Evolutionary conservation across 2,797 vertebrate species (phyloP), one percentile per base, ranked within the genome.

Genomic region (Masticophis lateralis): DNA sequence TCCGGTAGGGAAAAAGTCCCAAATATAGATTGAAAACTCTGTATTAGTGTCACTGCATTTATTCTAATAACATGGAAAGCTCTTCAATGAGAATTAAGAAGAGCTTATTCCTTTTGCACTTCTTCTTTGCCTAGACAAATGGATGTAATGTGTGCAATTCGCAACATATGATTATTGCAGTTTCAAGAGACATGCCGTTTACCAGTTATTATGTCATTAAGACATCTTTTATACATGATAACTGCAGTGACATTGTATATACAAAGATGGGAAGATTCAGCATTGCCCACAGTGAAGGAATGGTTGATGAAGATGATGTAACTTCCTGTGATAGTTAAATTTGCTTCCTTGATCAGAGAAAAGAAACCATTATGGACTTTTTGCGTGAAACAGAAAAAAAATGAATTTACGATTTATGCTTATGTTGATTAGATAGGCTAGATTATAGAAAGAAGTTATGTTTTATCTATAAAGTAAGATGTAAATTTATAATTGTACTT

Each of bases 131-230:
- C 60, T 51, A 93, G 88, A 28, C 43, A 83, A 60, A 89, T 32
- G 56, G 25, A 47, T 57, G 32, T 88, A 91, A 91, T 25, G 0
- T 0, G 0, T 63, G 55, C 1, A 47, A 63, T 93, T 88, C 28
- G 91, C 88, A 91, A 90, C 11, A 79, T 27, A 2, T 0, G 25
- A 74, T 87, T 93, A 93, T 95, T 69, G 86, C 63, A 0, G 28
- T 91, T 91, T 53, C 1, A 0, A 93, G 92, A 91, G 94, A 90
- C 2, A 0, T 2, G 92, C 90, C 93, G 93, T 94, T 37, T 53
- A 86, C 93, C 74, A 79, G 93, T 74, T 60, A 32, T 18, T 13
- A 3, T 91, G 92, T 86, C 87, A 20, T 13, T 90, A 55, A 74
- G 88, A 93, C 32, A 16, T 56, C 90, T 4, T 74, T 74, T 74